Percentiles rank a stretch among this genome's conserved stretches.
phyloP scores from a whole-genome alignment of 2,888 invertebrate genomes.

The Lamproptera curius region DNA sequence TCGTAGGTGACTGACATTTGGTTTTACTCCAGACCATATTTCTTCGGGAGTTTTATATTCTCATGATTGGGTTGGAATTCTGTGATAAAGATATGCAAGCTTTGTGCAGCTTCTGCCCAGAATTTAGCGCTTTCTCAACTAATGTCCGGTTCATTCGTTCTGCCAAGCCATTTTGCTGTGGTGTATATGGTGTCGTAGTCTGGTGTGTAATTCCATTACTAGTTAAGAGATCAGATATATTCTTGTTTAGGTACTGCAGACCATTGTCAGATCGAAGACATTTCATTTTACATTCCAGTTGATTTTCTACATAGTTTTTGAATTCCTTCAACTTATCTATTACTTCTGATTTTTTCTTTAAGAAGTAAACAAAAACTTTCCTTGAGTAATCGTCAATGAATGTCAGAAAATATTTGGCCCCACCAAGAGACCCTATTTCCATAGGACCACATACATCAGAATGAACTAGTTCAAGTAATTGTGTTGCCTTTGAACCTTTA shows the following conservation, averaged over 20 bases:
- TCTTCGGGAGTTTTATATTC: too few species aligned
- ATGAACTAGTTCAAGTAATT: neutral
- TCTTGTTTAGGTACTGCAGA: constrained; percentile 19
- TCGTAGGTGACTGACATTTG: too few species aligned
- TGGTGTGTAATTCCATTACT: constrained; percentile 31
- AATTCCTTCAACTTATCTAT: constrained; percentile 20
- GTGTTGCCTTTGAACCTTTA: constrained; percentile 1
- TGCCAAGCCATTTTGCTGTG: constrained; percentile 38
- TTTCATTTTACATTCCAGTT: constrained; percentile 19
- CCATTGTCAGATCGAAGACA: constrained; percentile 24
- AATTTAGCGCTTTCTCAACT: constrained; percentile 15
- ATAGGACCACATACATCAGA: neutral
- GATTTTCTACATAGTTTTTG: constrained; percentile 1
- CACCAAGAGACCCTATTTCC: neutral
- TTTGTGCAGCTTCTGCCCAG: too few species aligned
- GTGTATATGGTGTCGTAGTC: constrained; percentile 32
- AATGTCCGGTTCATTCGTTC: constrained; percentile 32
- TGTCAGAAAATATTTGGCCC: constrained; percentile 16
- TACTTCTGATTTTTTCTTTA: constrained; percentile 20
- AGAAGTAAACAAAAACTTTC: constrained; percentile 19
- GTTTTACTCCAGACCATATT: too few species aligned
- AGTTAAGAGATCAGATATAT: constrained; percentile 28
- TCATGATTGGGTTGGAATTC: too few species aligned
- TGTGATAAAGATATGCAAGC: too few species aligned
- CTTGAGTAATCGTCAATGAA: constrained; percentile 23